Evolutionary conservation across 2,888 invertebrate genomes (phyloP), one percentile per base, ranked within the genome.

Genomic region (Thysanoteuthis rhombus): DNA sequence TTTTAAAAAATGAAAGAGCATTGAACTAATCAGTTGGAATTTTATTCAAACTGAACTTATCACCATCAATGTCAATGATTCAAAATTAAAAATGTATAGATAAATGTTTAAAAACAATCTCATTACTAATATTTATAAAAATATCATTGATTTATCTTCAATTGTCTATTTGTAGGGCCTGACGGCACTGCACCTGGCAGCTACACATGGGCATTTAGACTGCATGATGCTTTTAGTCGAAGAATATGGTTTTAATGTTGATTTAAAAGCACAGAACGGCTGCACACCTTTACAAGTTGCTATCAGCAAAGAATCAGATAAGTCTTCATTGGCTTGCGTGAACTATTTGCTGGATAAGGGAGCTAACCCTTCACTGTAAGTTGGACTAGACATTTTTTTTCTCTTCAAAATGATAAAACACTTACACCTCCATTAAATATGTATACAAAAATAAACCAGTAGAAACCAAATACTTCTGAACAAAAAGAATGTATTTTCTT

Each of bases 231-330:
- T 96, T 47, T 95, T 97, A 52, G 95, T 97, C 93, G 97, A 97
- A 93, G 96, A 96, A 93, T 96, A 96, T 94, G 96, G 96, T 93
- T 95, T 96, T 93, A 96, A 97, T 94, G 95, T 97, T 28, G 96
- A 97, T 94, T 93, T 96, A 89, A 94, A 96, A 6, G 96, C 97
- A 93, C 95, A 96, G n/a, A 96, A 96, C 3, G 97, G 96, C 1
- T 97, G 97, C 97, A 95, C 97, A 93, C 96, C 97, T 39, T 94
- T 97, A 36, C 97, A 97, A 94, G 95, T 97, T 52, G 96, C 96
- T 94, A 97, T 97, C 94, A 97, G 96, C 94, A 97, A 97, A 94
- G 96, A 97, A 95, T 97, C 96, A 36, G 97, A 97, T 16, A 96
- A 96, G 94, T 94, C 97, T 92, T 95, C 97, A 22, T 95, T 96